Evolutionary conservation across 1,140 invertebrate species (phyloP).

Genomic region (Battus philenor): DNA sequence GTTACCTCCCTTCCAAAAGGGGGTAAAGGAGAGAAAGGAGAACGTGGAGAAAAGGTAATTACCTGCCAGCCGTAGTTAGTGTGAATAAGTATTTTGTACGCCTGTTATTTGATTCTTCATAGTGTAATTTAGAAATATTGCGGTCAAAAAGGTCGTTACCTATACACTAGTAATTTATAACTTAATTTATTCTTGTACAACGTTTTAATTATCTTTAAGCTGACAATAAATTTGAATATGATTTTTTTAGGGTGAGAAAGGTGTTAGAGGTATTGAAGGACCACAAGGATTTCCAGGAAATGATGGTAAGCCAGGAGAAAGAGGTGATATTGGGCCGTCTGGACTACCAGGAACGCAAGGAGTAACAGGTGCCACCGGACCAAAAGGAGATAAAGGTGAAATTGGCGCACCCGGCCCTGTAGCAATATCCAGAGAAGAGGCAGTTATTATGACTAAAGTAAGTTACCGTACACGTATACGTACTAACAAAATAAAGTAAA

Average conservation of each 20-base stretch:
- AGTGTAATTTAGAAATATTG: too few species aligned
- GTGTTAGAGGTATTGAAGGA: slow-evolving; percentile 78
- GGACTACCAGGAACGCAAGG: slow-evolving; percentile 81
- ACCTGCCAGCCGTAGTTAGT: slow-evolving; percentile 14
- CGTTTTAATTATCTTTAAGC: neutral
- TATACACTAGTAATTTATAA: too few species aligned
- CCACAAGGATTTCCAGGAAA: slow-evolving; percentile 79
- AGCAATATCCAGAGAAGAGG: slow-evolving; percentile 68
- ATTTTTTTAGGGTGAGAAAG: slow-evolving; percentile 74
- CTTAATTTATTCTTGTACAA: too few species aligned
- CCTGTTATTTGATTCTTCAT: neutral
- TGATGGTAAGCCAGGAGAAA: slow-evolving; percentile 73
- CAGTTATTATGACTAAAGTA: slow-evolving; percentile 57
- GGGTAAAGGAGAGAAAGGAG: slow-evolving; percentile 51
- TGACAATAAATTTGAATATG: neutral
- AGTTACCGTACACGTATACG: too few species aligned
- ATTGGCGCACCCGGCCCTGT: slow-evolving; percentile 82
- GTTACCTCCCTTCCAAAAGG: slow-evolving; percentile 25
- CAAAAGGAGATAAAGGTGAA: slow-evolving; percentile 82
- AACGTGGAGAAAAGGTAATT: slow-evolving; percentile 66
- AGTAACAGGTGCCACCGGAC: slow-evolving; percentile 77
- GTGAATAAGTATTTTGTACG: too few species aligned
- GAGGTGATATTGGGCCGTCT: slow-evolving; percentile 79
- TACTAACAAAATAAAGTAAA: too few species aligned
- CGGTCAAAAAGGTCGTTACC: too few species aligned